A percentile compares a stretch with the other conserved stretches of the same genome.
phyloP scores from a whole-genome alignment of 2,797 vertebrate genomes.

The Bufotes viridis region DNA sequence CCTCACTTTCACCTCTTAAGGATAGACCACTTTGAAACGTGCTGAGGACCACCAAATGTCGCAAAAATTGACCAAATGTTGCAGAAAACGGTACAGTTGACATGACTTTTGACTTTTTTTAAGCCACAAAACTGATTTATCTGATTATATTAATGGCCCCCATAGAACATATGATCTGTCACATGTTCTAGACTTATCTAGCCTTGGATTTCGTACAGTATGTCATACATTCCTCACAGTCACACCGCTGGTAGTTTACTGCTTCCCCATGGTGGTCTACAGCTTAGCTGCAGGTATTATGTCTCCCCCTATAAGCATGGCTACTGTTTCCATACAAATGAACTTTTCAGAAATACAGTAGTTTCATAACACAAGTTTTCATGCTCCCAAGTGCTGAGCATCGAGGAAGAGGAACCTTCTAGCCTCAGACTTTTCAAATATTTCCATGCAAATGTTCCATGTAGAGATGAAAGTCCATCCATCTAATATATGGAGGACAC shows the following conservation, averaged over 20 bases:
- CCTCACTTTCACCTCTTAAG: no score
- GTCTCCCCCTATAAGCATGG: not conserved
- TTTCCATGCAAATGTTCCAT: not conserved
- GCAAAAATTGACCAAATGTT: no score
- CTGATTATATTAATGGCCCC: no score
- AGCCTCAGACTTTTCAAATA: not conserved
- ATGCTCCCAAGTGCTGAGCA: no score
- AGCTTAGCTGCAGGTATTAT: constrained; percentile 9
- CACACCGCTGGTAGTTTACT: not conserved
- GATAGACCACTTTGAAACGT: no score
- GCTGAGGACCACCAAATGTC: no score
- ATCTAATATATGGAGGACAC: not conserved
- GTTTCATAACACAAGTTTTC: not conserved
- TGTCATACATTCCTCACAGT: not conserved
- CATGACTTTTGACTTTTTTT: no score
- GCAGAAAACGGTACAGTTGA: no score
- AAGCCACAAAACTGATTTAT: no score
- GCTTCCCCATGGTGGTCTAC: not conserved
- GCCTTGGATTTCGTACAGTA: not conserved
- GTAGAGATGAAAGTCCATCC: not conserved
- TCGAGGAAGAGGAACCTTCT: not conserved
- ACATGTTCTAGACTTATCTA: not conserved
- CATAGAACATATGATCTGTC: no score
- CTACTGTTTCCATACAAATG: not conserved
- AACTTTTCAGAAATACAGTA: not conserved